Evolutionary conservation across 1,140 invertebrate species (phyloP).

Genomic region (Microplitis mediator): DNA sequence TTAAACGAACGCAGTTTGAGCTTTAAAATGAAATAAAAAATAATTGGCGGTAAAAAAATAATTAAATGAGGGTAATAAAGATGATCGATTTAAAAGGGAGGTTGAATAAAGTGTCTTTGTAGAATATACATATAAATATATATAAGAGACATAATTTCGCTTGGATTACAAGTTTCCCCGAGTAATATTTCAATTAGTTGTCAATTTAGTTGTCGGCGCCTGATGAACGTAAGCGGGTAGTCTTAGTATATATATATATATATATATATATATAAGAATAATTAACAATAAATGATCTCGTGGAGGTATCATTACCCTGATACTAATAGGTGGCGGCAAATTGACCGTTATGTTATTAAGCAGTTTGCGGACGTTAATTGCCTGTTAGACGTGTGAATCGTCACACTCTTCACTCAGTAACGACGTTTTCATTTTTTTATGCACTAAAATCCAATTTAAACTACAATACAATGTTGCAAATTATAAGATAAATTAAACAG

Average conservation of each 20-base stretch:
- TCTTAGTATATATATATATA: neutral
- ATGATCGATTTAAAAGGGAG: no score
- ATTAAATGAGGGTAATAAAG: no score
- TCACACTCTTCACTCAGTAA: constrained; percentile 17
- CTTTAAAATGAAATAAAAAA: no score
- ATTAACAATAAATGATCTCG: constrained; percentile 58
- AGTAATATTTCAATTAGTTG: constrained; percentile 58
- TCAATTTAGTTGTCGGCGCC: constrained; percentile 57
- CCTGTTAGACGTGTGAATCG: constrained; percentile 43
- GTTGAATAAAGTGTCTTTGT: neutral
- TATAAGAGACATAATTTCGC: constrained; percentile 38
- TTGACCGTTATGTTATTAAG: constrained; percentile 58
- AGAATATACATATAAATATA: neutral
- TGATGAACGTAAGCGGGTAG: constrained; percentile 36
- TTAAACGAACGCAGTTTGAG: no score
- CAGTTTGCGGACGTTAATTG: constrained; percentile 47
- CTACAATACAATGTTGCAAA: neutral
- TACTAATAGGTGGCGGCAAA: constrained; percentile 51
- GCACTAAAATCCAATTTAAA: neutral
- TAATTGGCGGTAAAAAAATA: no score
- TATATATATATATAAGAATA: constrained; percentile 38
- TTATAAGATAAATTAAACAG: no score
- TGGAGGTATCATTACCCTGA: constrained; percentile 50
- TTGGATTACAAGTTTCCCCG: constrained; percentile 35
- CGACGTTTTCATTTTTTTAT: neutral